A percentile compares a stretch with the other conserved stretches of the same genome.
These are phyloP conservation scores for Tridacna gigas DNA, from an alignment of 2,888 invertebrate genomes.

Conservation along the genomic window DNA sequence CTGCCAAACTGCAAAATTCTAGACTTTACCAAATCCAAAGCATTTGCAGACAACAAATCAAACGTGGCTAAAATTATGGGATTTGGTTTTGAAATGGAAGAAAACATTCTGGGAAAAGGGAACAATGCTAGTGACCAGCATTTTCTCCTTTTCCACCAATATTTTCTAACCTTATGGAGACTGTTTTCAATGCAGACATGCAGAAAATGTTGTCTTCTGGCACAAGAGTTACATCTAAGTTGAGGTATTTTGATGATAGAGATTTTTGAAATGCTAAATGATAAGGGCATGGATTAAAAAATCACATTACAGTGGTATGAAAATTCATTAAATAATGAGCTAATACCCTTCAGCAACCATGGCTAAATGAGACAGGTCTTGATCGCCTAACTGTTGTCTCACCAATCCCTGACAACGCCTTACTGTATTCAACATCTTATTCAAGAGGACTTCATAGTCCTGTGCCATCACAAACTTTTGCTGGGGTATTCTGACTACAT, in stretches of 20 bases:
- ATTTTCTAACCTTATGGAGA: too few relatives aligned
- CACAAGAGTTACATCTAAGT: neutral
- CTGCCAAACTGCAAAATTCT: too few relatives aligned
- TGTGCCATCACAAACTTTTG: constrained; percentile 94
- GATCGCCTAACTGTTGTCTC: constrained; percentile 88
- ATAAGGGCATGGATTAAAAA: neutral
- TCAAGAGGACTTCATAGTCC: constrained; percentile 93
- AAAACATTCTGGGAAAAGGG: neutral
- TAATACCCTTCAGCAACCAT: constrained; percentile 94
- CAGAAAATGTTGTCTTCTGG: too few relatives aligned
- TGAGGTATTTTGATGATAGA: too few relatives aligned
- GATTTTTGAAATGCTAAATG: neutral
- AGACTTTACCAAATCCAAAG: too few relatives aligned
- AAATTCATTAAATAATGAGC: neutral
- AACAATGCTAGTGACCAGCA: neutral
- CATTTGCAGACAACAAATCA: too few relatives aligned
- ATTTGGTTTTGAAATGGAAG: too few relatives aligned
- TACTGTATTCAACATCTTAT: constrained; percentile 93
- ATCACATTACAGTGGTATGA: neutral
- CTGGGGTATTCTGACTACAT: constrained; percentile 92
- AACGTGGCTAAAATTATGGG: too few relatives aligned
- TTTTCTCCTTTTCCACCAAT: neutral
- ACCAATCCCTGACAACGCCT: constrained; percentile 89
- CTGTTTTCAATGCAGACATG: too few relatives aligned
- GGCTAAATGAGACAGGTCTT: constrained; percentile 90